phyloP scores from a whole-genome alignment of 1,140 invertebrate species.

The Drosophila tani region DNA sequence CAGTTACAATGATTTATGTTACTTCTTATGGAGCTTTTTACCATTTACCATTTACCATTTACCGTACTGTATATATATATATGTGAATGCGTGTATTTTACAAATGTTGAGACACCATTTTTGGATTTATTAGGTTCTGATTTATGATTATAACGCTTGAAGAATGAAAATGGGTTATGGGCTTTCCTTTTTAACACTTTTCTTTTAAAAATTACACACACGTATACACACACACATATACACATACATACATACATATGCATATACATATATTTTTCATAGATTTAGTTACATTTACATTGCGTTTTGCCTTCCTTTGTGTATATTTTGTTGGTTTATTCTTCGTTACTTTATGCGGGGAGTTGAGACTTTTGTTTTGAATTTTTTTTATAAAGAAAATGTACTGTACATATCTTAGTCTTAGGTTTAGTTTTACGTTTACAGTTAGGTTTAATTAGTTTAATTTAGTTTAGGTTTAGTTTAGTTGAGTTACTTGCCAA shows the following conservation, averaged over 20 bases:
- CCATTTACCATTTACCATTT: constrained; percentile 20
- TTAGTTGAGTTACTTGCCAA: constrained; percentile 42
- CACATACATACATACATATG: constrained; percentile 23
- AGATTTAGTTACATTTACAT: constrained; percentile 45
- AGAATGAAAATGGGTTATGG: constrained; percentile 6
- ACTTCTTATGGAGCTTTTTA: constrained; percentile 15
- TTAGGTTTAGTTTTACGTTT: constrained; percentile 16
- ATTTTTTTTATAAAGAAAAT: constrained; percentile 7
- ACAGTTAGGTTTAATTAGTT: constrained; percentile 31
- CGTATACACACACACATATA: constrained; percentile 42
- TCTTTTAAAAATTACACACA: constrained; percentile 36
- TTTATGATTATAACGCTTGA: constrained; percentile 30
- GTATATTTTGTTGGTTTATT: constrained; percentile 20
- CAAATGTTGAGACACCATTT: constrained; percentile 43
- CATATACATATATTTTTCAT: constrained; percentile 16
- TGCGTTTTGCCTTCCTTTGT: constrained; percentile 4
- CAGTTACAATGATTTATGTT: constrained; percentile 35
- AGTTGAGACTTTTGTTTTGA: constrained; percentile 16
- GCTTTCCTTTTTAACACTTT: constrained; percentile 12
- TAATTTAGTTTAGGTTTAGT: constrained; percentile 33
- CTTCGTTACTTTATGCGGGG: constrained; percentile 29
- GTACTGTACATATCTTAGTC: constrained; percentile 32
- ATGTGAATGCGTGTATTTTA: constrained; percentile 29
- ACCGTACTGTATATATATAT: constrained; percentile 15
- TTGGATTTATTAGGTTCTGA: constrained; percentile 20